A percentile compares a stretch with the other conserved stretches of the same genome.
Conservation (phyloP, 1,140 invertebrate genomes). For the Drosophila nikananu region DNA sequence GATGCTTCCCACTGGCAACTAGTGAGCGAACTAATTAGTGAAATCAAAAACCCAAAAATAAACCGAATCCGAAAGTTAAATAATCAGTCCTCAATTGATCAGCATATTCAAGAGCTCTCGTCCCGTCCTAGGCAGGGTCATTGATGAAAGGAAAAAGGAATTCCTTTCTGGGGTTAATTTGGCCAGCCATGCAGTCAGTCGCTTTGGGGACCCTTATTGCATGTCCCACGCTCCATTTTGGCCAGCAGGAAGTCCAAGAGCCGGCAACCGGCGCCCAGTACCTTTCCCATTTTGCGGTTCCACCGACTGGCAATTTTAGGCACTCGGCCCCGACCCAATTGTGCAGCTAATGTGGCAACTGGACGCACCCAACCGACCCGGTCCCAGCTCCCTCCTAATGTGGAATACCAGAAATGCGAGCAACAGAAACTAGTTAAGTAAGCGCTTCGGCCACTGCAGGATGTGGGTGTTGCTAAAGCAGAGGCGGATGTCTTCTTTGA, state of each 20-base stretch:
- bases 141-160: not conserved
- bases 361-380: not conserved
- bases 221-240: slow-evolving; percentile 24
- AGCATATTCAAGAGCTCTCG: not conserved
- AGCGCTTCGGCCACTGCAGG: not conserved
- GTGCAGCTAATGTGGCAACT: slow-evolving; percentile 20
- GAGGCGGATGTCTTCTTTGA: slow-evolving; percentile 5
- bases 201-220: slow-evolving; percentile 17
- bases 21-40: slow-evolving; percentile 4
- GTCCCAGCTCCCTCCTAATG: not conserved
- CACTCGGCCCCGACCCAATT: slow-evolving; percentile 5
- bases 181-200: slow-evolving; percentile 10
- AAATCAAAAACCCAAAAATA: slow-evolving; percentile 1
- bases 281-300: slow-evolving; percentile 20
- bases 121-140: no score
- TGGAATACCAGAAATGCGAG: slow-evolving; percentile 17
- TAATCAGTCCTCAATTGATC: not conserved
- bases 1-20: not conserved
- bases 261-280: not conserved
- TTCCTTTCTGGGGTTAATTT: slow-evolving; percentile 12
- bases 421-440: slow-evolving; percentile 4
- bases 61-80: not conserved
- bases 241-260: not conserved
- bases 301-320: slow-evolving; percentile 10
- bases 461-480: not conserved